phyloP scores from a whole-genome alignment of 1,140 invertebrate species.

The Brachionus angularis region DNA sequence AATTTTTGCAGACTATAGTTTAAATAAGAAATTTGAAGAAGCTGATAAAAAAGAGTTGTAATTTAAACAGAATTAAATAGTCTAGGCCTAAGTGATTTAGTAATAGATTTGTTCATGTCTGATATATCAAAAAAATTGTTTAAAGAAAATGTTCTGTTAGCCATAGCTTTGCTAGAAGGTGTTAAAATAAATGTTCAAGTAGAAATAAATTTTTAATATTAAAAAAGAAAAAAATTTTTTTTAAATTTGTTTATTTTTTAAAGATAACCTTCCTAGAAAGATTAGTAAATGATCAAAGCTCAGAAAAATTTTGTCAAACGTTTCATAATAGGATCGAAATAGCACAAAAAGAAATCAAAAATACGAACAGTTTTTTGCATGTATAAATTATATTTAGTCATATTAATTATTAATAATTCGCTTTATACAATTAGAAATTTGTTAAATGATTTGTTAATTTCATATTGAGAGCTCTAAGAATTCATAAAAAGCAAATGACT shows the following conservation, averaged over 20 bases:
- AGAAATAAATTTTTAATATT: background rate
- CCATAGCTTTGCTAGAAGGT: constrained; percentile 91
- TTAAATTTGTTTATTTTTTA: constrained; percentile 20
- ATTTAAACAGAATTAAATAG: constrained; percentile 80
- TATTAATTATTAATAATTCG: too few species aligned
- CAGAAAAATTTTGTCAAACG: constrained; percentile 76
- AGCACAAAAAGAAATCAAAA: constrained; percentile 88
- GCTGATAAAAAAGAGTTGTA: background rate
- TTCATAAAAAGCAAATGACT: too few species aligned
- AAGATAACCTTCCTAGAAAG: constrained; percentile 70
- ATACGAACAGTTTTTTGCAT: constrained; percentile 50
- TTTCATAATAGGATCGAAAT: constrained; percentile 94
- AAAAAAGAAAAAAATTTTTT: background rate
- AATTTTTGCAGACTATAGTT: constrained; percentile 85
- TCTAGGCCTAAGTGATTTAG: constrained; percentile 88
- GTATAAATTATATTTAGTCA: too few species aligned
- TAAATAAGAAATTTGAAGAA: background rate
- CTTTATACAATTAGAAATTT: too few species aligned
- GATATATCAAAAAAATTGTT: constrained; percentile 73
- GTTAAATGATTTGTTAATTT: too few species aligned
- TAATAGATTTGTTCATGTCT: constrained; percentile 91
- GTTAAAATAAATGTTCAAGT: constrained; percentile 90
- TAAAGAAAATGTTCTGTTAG: constrained; percentile 87
- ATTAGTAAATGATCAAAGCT: constrained; percentile 79
- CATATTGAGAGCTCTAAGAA: too few species aligned